Evolutionary conservation across 2,113 vertebrate species (phyloP).

Genomic region (Alligator mississippiensis): DNA sequence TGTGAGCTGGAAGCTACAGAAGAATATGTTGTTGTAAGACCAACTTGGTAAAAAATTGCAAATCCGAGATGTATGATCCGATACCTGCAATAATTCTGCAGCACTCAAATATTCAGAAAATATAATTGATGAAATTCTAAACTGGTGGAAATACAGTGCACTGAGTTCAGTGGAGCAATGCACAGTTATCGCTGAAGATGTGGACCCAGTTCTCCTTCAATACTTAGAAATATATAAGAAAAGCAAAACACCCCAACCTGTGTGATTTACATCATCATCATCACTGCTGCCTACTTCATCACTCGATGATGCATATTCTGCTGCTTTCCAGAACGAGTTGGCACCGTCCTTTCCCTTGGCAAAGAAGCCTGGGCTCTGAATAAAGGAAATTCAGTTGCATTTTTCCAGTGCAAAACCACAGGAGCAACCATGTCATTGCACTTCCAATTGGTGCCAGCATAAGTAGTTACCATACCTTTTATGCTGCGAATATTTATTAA

Average conservation of each 20-base stretch:
- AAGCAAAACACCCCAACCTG: constrained; percentile 70
- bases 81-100: not conserved
- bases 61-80: not conserved
- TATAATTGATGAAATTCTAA: not conserved
- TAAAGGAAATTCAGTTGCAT: constrained; percentile 40
- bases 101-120: not conserved
- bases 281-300: constrained; percentile 83
- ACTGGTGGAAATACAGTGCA: not conserved
- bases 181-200: constrained; percentile 50
- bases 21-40: not conserved
- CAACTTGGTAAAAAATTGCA: not conserved
- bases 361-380: constrained; percentile 75
- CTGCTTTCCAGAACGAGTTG: constrained; percentile 78
- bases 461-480: not conserved
- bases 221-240: not conserved
- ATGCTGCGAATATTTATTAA: not conserved
- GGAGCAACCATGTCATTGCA: not conserved
- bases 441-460: not conserved
- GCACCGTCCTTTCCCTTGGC: constrained; percentile 77
- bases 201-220: not conserved
- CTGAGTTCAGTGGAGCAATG: not conserved
- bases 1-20: not conserved
- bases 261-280: constrained; percentile 76
- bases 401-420: not conserved
- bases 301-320: constrained; percentile 90